Conservation (phyloP, 2,888 invertebrate species). For the Platycheirus rosarum region DNA sequence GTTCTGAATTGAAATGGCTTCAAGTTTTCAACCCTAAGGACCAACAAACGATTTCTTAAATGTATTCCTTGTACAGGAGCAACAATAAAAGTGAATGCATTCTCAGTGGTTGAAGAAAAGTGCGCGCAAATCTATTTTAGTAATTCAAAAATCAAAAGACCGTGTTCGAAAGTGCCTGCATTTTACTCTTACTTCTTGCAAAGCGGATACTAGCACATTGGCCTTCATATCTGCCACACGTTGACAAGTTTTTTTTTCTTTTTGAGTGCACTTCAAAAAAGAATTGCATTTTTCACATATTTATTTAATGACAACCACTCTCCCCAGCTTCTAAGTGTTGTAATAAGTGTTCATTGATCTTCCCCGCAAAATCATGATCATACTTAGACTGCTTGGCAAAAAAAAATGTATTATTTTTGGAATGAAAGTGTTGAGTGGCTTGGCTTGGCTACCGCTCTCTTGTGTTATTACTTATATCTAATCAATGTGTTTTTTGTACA, state of each 20-base stretch:
- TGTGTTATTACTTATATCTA: constrained; percentile 41
- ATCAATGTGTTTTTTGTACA: constrained; percentile 39
- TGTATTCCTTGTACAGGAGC: constrained; percentile 4
- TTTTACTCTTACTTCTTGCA: constrained; percentile 22
- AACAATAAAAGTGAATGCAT: constrained; percentile 24
- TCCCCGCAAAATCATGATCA: not conserved
- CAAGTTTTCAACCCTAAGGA: constrained; percentile 26
- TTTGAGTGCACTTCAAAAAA: constrained; percentile 6
- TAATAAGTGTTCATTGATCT: too few relatives aligned
- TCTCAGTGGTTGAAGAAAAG: constrained; percentile 15
- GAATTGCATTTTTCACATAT: too few relatives aligned
- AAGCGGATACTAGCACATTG: constrained; percentile 40
- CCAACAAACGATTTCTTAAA: constrained; percentile 13
- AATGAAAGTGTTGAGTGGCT: constrained; percentile 22
- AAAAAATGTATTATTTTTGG: constrained; percentile 17
- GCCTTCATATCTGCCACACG: constrained; percentile 43
- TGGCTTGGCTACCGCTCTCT: constrained; percentile 43
- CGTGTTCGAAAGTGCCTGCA: constrained; percentile 13
- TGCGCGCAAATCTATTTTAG: constrained; percentile 56
- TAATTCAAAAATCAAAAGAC: not conserved
- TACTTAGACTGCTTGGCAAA: not conserved
- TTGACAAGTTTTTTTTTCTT: constrained; percentile 28
- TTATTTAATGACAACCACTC: too few relatives aligned
- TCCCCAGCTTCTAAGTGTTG: too few relatives aligned
- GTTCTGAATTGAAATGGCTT: constrained; percentile 29